Base-by-base conservation (phyloP, 2,888 invertebrate species). In the Hofmannophila pseudospretella region DNA sequence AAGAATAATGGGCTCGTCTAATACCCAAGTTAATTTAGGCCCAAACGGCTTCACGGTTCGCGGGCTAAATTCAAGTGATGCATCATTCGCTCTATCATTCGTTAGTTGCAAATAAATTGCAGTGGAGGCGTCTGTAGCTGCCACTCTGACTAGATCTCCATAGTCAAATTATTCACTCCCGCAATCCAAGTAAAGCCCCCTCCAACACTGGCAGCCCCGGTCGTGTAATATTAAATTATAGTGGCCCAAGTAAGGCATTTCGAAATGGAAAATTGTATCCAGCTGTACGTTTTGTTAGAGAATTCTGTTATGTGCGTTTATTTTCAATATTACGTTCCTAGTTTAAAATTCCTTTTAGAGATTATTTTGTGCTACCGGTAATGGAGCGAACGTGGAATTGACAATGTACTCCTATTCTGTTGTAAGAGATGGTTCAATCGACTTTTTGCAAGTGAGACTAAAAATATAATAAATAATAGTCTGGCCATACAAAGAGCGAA, bases 221-320 rank as follows among this genome's bases (percentile, higher is more conserved):
- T 77, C 71, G 71, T 80, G 80, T 81, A 81, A 81, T 82, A 84
- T 84, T 84, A 82, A 82, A 82, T 82, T 81, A 82, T 79, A 81
- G 79, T 75, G 69, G 72, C 63, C 72, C 76, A 64, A 71, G 65
- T 70, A 77, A 74, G 71, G 70, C 71, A 75, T 80, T 81, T 77
- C 67, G 67, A 78, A 80, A 81, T 75, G 72, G 81, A 80, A 81
- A 80, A 81, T 77, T 72, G 70, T 67, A 68, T 67, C 60, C 59
- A 58, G 58, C 55, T 51, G 62, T 61, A 65, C 59, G 55, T 66
- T 68, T 63, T 63, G 58, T 60, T 54, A 54, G 56, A 56, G 55
- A 55, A 57, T 58, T 49, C 39, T 49, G 42, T 42, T 34, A 50
- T 41, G 42, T 48, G 46, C 46, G 49, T 56, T 51, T 52, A 48